Evolutionary conservation across 2,113 vertebrate species (phyloP), one percentile per base, ranked within the genome.

Genomic region (Cinclus mexicanus): DNA sequence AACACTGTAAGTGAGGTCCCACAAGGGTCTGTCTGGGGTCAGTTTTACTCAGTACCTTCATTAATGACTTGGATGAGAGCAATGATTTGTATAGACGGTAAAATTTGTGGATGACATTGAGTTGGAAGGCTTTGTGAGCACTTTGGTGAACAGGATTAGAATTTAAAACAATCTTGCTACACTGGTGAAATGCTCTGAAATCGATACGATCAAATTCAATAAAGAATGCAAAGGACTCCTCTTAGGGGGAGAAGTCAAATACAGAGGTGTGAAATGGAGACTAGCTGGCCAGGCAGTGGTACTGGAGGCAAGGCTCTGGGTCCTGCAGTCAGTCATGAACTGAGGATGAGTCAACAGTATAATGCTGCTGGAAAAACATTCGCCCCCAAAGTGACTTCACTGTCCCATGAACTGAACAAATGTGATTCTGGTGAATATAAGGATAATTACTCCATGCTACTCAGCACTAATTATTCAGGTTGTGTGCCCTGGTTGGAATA

Each of bases 141-240:
- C 69, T 71, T 91, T 46, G 28, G 41, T 0, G 7, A 75, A 64
- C 81, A 93, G 75, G 74, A 82, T 95, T 91, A 47, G 94, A 96
- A 96, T 95, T 94, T 85, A 82, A 95, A 96, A 61, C 77, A 49
- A 76, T 91, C 91, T 42, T 64, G 81, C 81, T 72, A 15, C 37
- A 21, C 67, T 50, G 41, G 61, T 89, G 61, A 68, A 91, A 84
- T 64, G 57, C 35, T 87, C 70, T 65, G 77, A 93, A 94, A 94
- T 95, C 91, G 79, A 59, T 95, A 93, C 85, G 74, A 89, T 79
- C 53, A 93, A 92, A 92, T 82, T 71, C 77, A 96, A 84, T 95
- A 82, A 87, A 89, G 94, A 91, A 96, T 87, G 74, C 41, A 57
- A 91, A 87, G 53, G 50, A 79, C 31, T 68, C 6, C 52, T 93